phyloP scores from a whole-genome alignment of 2,797 vertebrate species.

The Alouatta caraya region DNA sequence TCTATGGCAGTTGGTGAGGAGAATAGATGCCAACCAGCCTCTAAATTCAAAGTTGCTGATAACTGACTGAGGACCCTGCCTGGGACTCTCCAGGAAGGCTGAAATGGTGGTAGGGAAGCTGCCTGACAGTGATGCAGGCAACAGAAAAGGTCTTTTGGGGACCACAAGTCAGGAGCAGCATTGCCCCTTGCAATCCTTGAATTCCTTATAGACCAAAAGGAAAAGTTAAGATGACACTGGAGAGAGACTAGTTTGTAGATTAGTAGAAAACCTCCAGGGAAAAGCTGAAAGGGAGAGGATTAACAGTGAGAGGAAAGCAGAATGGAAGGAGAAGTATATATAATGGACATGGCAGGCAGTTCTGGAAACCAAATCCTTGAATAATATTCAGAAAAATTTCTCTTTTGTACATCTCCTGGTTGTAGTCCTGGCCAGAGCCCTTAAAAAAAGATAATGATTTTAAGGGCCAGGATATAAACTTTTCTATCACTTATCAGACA shows the following conservation, averaged over 20 bases:
- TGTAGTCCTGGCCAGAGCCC: neutral
- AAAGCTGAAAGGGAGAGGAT: neutral
- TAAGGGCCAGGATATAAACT: neutral
- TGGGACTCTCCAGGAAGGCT: neutral
- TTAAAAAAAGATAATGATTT: neutral
- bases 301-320: neutral
- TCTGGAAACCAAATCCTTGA: neutral
- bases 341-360: neutral
- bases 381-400: neutral
- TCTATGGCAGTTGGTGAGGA: neutral
- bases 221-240: neutral
- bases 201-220: neutral
- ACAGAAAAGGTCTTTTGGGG: neutral
- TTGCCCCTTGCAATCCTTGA: neutral
- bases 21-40: neutral
- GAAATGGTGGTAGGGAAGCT: neutral
- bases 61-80: neutral
- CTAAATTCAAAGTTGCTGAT: neutral
- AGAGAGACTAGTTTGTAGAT: neutral
- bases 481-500: neutral
- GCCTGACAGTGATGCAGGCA: neutral
- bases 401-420: neutral
- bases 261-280: neutral
- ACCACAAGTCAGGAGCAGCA: neutral
- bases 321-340: neutral